Conservation (phyloP, 1,140 invertebrate species). For the Cephus cinctus region DNA sequence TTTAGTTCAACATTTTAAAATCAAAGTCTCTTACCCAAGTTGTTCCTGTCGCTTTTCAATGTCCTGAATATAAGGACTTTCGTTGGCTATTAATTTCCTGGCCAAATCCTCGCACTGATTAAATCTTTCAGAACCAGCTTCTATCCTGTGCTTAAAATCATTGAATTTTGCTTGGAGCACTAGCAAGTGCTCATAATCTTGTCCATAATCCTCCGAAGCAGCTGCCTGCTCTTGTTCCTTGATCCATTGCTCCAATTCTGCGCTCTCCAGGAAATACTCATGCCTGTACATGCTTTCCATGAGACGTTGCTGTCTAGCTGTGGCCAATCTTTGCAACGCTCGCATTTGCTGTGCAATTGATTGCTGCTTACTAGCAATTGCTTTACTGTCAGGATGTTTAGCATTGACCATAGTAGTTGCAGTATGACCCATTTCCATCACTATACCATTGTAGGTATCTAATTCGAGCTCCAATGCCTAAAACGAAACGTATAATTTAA, state of each 20-base stretch:
- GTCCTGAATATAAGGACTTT: constrained; percentile 85
- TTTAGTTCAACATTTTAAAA: too few species aligned
- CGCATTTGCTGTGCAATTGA: constrained; percentile 76
- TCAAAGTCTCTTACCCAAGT: constrained; percentile 80
- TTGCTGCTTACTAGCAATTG: constrained; percentile 76
- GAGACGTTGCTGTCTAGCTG: constrained; percentile 76
- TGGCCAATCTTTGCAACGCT: constrained; percentile 78
- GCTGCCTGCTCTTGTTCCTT: constrained; percentile 89
- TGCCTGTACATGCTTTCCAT: constrained; percentile 91
- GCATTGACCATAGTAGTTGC: constrained; percentile 75
- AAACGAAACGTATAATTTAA: constrained; percentile 8
- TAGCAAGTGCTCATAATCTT: constrained; percentile 94
- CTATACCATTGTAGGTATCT: constrained; percentile 90
- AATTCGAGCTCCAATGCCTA: constrained; percentile 87
- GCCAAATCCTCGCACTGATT: constrained; percentile 90
- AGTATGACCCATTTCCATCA: constrained; percentile 87
- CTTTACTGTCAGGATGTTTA: constrained; percentile 77
- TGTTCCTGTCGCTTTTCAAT: constrained; percentile 86
- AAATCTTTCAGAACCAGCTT: constrained; percentile 88
- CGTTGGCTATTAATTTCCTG: constrained; percentile 83
- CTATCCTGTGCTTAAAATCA: constrained; percentile 89
- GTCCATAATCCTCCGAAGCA: constrained; percentile 92
- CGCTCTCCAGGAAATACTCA: constrained; percentile 89
- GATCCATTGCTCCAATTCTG: constrained; percentile 93
- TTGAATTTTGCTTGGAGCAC: constrained; percentile 91